These are phyloP conservation scores for Dendrophyllia cribrosa DNA, from an alignment of 64 coral and sea anemone species.

Conservation along the genomic window DNA sequence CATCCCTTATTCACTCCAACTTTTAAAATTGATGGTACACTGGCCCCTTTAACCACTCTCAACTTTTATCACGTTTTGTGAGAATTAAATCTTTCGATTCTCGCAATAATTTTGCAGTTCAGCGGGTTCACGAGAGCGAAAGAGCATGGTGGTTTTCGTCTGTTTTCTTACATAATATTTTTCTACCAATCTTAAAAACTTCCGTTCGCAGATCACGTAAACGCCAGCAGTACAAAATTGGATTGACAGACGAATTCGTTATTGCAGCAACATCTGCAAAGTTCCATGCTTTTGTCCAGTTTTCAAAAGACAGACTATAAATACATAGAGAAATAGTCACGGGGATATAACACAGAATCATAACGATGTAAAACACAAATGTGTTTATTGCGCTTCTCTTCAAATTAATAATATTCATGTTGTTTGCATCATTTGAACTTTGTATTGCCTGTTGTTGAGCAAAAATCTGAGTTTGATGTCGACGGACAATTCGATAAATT, in stretches of 20 bases:
- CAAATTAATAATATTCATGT: neutral
- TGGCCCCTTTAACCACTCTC: too few species aligned
- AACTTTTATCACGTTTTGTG: too few species aligned
- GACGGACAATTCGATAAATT: conserved; percentile 52
- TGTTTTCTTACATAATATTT: neutral
- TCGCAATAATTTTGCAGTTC: too few species aligned
- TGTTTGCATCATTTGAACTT: neutral
- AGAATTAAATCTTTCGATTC: too few species aligned
- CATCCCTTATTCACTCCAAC: too few species aligned
- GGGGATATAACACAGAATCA: neutral
- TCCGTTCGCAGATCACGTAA: conserved; percentile 32
- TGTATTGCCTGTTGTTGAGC: conserved; percentile 1
- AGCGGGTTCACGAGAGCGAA: too few species aligned
- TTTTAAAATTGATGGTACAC: too few species aligned
- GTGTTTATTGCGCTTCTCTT: neutral
- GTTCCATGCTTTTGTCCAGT: neutral
- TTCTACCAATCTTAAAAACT: neutral
- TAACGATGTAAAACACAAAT: neutral
- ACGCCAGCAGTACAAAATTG: conserved; percentile 60
- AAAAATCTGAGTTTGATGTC: conserved; percentile 38
- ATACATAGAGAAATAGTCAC: neutral
- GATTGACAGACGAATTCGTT: conserved; percentile 56
- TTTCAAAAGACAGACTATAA: neutral
- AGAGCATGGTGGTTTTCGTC: too few species aligned
- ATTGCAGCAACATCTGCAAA: neutral